Evolutionary conservation across 2,797 vertebrate genomes (phyloP), one percentile per base, ranked within the genome.

Genomic region (Falco novaeseelandiae): DNA sequence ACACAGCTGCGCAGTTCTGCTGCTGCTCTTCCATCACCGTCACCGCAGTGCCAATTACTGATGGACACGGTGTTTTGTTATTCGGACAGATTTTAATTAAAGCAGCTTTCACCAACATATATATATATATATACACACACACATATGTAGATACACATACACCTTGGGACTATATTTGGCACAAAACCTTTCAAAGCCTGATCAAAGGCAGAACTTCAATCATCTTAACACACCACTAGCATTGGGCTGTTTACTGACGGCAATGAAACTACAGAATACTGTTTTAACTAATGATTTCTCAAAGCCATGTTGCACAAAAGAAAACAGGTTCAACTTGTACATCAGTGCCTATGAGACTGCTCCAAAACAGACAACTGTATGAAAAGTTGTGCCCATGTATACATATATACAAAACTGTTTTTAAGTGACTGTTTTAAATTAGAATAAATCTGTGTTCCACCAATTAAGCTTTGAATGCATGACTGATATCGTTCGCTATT

Each of bases 331-430:
- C 87, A 85, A 94, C 92, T 95, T 19, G 91, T 93, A 94, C 79
- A 96, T 90, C 87, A 83, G 83, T 32, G 93, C 92, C 93, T 94
- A 83, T 78, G 90, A 94, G 93, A 94, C 78, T 52, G 92, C 95
- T 96, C 96, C 96, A 97, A 96, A 97, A 93, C 57, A 95, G 96
- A 95, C 95, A 96, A 96, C 93, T 96, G 96, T 32, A 96, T 7
- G 91, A 91, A 96, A 85, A 97, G 94, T 93, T 96, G 94, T 97
- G 95, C 94, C 94, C 93, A 96, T 95, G 94, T 96, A 96, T 96
- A 91, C 92, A 97, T 92, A 96, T 72, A 97, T 95, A 96, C 97
- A 97, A 96, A 97, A 95, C 90, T 95, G 96, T 93, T 96, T 97
- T 89, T 93, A 94, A 97, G 93, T 88, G 91, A 96, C 93, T 97